phyloP scores from a whole-genome alignment of 2,888 invertebrate species.

The Rhagonycha lutea region DNA sequence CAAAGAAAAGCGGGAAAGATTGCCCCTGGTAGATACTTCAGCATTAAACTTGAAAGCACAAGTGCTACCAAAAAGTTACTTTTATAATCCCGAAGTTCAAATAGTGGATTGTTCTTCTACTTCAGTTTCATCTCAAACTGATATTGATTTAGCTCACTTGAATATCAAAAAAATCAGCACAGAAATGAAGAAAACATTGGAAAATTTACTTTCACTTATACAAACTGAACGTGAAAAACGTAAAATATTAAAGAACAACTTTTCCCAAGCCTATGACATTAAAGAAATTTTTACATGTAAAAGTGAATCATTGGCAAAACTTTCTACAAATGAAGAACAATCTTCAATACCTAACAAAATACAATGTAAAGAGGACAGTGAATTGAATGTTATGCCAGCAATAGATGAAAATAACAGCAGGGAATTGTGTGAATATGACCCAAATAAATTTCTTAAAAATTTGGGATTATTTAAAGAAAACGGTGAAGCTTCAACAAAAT shows the following conservation, averaged over 20 bases:
- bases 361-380: neutral
- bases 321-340: neutral
- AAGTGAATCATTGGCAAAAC: neutral
- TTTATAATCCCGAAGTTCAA: constrained; percentile 30
- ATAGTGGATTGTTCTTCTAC: neutral
- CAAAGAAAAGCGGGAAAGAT: constrained; percentile 33
- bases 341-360: neutral
- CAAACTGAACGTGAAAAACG: constrained; percentile 4
- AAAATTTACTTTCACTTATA: neutral
- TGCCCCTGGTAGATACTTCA: constrained; percentile 7
- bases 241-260: neutral
- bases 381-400: neutral
- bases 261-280: neutral
- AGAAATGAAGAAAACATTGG: neutral
- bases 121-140: neutral
- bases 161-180: neutral
- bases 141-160: neutral
- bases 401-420: neutral
- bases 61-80: constrained; percentile 31
- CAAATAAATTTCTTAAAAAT: neutral
- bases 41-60: constrained; percentile 29
- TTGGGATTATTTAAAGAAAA: neutral
- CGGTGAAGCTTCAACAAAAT: neutral
- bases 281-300: neutral
- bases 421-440: neutral